A percentile compares a stretch with the other conserved stretches of the same genome.
These are phyloP conservation scores for Trachymyrmex septentrionalis DNA, from an alignment of 1,140 invertebrate genomes.

Conservation along the genomic window DNA sequence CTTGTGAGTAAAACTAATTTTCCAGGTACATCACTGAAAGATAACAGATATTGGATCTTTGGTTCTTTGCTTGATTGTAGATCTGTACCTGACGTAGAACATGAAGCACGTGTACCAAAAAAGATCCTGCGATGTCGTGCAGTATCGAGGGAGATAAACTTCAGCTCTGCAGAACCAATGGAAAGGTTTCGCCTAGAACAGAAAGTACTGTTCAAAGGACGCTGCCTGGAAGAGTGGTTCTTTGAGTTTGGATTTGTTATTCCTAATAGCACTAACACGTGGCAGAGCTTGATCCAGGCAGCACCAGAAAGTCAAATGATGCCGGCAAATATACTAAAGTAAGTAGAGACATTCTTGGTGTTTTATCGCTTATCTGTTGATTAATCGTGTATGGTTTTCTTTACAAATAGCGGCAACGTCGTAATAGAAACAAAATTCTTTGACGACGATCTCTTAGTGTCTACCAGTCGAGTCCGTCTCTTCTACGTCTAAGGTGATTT, in stretches of 20 bases:
- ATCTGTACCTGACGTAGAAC: constrained; percentile 95
- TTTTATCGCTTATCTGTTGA: not conserved
- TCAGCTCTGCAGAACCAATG: constrained; percentile 98
- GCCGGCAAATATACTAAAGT: constrained; percentile 99
- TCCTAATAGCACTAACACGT: constrained; percentile 99
- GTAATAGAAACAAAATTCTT: constrained; percentile 99
- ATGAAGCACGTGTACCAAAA: constrained; percentile 98
- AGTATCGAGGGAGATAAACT: constrained; percentile 99
- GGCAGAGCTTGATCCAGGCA: constrained; percentile 99
- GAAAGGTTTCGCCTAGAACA: constrained; percentile 99
- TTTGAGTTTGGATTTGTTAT: constrained; percentile 99
- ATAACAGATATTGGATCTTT: not conserved
- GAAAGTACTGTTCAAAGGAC: constrained; percentile 93
- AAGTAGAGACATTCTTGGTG: constrained; percentile 76
- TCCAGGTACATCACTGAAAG: not conserved
- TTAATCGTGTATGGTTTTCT: constrained; percentile 45
- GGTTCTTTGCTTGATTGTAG: constrained; percentile 80
- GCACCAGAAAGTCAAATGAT: constrained; percentile 99
- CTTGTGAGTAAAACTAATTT: constrained; percentile 89
- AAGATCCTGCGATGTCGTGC: constrained; percentile 98
- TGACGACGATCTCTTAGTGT: constrained; percentile 97
- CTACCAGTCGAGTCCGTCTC: constrained; percentile 97
- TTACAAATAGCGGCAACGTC: constrained; percentile 96
- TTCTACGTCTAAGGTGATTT: constrained; percentile 95
- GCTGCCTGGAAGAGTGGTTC: constrained; percentile 98